Evolutionary conservation across 2,113 vertebrate species (phyloP).

Genomic region (Mola mola): DNA sequence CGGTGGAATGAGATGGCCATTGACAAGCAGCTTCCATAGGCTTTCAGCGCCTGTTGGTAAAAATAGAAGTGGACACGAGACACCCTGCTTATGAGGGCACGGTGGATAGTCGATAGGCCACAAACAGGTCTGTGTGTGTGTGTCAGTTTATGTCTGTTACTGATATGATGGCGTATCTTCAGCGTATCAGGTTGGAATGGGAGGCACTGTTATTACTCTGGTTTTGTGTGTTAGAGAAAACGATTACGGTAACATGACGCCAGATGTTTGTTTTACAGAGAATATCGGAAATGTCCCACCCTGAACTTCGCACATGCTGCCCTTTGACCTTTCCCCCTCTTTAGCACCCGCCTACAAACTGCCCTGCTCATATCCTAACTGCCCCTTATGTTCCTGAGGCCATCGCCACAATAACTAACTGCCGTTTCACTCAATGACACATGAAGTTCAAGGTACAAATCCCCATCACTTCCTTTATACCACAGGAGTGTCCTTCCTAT

Average conservation of each 20-base stretch:
- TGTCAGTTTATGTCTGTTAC: slow-evolving; percentile 66
- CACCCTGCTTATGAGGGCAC: slow-evolving; percentile 65
- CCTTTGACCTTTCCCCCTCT: slow-evolving; percentile 32
- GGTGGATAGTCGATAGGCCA: slow-evolving; percentile 51
- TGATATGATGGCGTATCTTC: slow-evolving; percentile 67
- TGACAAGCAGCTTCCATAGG: slow-evolving; percentile 78
- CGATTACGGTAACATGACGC: slow-evolving; percentile 61
- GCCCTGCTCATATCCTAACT: slow-evolving; percentile 27
- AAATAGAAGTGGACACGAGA: slow-evolving; percentile 78
- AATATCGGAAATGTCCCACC: slow-evolving; percentile 67
- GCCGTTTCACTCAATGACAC: slow-evolving; percentile 25
- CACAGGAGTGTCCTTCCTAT: slow-evolving; percentile 49
- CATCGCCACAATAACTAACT: slow-evolving; percentile 14
- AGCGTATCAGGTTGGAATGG: slow-evolving; percentile 45
- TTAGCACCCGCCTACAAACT: slow-evolving; percentile 25
- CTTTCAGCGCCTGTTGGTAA: slow-evolving; percentile 79
- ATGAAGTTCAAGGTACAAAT: slow-evolving; percentile 67
- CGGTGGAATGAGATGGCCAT: slow-evolving; percentile 71
- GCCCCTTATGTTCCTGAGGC: slow-evolving; percentile 18
- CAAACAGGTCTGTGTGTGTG: slow-evolving; percentile 51
- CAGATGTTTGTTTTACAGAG: slow-evolving; percentile 55
- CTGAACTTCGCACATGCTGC: slow-evolving; percentile 27
- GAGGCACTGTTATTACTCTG: slow-evolving; percentile 57
- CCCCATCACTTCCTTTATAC: slow-evolving; percentile 43
- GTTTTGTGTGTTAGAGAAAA: slow-evolving; percentile 53